These are phyloP conservation scores for Epirrita christyi DNA, from an alignment of 2,888 invertebrate species.

Conservation along the genomic window DNA sequence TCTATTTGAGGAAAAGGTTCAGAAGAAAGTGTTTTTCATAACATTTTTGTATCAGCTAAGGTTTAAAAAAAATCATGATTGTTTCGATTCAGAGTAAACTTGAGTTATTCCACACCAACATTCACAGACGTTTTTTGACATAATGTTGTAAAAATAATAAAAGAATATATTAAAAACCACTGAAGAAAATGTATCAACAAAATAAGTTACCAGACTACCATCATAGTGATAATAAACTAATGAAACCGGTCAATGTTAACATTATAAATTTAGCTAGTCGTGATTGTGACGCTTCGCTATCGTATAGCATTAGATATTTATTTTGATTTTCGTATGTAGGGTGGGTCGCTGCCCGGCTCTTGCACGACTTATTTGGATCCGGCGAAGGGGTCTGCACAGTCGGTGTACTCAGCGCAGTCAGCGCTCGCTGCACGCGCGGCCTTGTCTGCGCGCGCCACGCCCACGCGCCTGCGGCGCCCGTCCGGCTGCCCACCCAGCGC, in stretches of 20 bases:
- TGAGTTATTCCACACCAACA: too few relatives aligned
- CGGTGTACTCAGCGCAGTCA: constrained; percentile 25
- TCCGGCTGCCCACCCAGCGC: constrained; percentile 85
- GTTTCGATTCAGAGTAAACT: too few relatives aligned
- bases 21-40: too few relatives aligned
- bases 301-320: background rate
- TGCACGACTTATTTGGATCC: constrained; percentile 94
- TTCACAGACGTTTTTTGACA: too few relatives aligned
- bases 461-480: constrained; percentile 81
- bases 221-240: background rate
- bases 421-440: constrained; percentile 18
- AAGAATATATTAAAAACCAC: too few relatives aligned
- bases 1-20: too few relatives aligned
- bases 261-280: background rate
- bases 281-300: background rate
- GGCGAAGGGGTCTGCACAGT: constrained; percentile 58
- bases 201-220: too few relatives aligned
- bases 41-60: too few relatives aligned
- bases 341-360: constrained; percentile 95
- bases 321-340: constrained; percentile 79
- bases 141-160: too few relatives aligned
- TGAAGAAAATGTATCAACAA: too few relatives aligned
- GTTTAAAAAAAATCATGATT: too few relatives aligned
- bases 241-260: background rate
- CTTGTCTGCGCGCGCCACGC: constrained; percentile 84